Percentiles rank a stretch among this genome's conserved stretches.
These are phyloP conservation scores for Hafferia zeledoni DNA, from an alignment of 2,797 vertebrate species.

Conservation along the genomic window DNA sequence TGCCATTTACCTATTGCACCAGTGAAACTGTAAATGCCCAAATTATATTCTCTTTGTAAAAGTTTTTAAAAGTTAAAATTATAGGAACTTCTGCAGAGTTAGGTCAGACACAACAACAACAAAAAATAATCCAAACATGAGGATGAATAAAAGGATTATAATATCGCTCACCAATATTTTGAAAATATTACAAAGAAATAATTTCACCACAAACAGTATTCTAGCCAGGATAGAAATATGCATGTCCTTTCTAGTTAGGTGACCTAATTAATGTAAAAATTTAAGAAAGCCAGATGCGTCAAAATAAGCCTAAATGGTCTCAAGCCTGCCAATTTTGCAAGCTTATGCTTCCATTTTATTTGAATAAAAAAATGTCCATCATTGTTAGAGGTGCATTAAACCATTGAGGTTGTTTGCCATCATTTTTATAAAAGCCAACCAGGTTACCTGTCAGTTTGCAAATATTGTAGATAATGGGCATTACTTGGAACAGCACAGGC, in stretches of 20 bases:
- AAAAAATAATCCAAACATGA: background rate
- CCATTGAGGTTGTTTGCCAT: background rate
- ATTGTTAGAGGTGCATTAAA: background rate
- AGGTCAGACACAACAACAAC: background rate
- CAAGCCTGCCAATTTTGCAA: background rate
- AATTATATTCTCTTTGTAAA: background rate
- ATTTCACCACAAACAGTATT: background rate
- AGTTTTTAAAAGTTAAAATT: background rate
- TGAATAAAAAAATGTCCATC: background rate
- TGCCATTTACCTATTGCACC: fast-evolving
- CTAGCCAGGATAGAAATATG: background rate
- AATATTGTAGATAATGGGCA: background rate
- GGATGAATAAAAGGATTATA: background rate
- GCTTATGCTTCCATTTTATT: background rate
- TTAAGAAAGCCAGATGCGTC: conserved; percentile 7
- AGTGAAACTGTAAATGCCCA: background rate
- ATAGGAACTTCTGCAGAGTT: background rate
- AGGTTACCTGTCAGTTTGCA: background rate
- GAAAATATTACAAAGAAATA: background rate
- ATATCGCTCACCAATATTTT: background rate
- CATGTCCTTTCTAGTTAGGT: background rate
- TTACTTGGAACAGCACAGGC: background rate
- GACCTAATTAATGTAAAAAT: background rate
- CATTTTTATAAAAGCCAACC: background rate
- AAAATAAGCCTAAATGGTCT: background rate